Base-by-base conservation (phyloP, 2,113 vertebrate species). In the Rousettus leschenaultii region DNA sequence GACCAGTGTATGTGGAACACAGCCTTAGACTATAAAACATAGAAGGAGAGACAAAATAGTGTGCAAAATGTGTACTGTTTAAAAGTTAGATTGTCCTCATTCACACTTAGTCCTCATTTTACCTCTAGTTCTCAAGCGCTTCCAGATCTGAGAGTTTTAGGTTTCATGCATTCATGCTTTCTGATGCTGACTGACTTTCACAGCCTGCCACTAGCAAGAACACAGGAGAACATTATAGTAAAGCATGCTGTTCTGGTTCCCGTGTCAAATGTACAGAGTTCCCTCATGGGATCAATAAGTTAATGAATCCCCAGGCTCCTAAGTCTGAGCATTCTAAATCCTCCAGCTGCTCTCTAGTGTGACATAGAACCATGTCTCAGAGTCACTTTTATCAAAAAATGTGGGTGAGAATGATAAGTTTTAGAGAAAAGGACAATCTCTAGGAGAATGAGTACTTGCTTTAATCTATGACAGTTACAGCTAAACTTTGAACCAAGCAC, bases 1-100 rank as follows among this genome's bases (percentile, higher is more conserved):
- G 75, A 96, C 97, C 96, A 97, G 86, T 97, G 96, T 98, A 97
- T 97, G 86, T 95, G 96, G 97, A 98, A 98, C 86, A 97, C 40
- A 98, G 96, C 82, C 93, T 96, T 80, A 95, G 63, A 97, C 96
- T 97, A 89, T 96, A 98, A 98, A 97, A 97, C 77, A 78, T 89
- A 61, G 87, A 94, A 94, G 89, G 33, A 92, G 68, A 96, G 94
- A 96, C 92, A 95, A 97, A 97, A 84, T 94, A 97, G 93, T 97
- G 97, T 97, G 73, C 77, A 86, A 97, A 91, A 66, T 96, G 78
- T 92, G 95, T 88, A 59, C 85, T 95, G 26, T 93, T 61, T 63
- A 95, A 97, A 98, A 96, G 73, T 86, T 94, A 86, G 40, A 94
- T 85, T 63, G 86, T 53, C 13, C 35, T 83, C 63, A 63, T 80